Evolutionary conservation across 2,113 vertebrate species (phyloP).

Genomic region (Potamarius usumacintae): DNA sequence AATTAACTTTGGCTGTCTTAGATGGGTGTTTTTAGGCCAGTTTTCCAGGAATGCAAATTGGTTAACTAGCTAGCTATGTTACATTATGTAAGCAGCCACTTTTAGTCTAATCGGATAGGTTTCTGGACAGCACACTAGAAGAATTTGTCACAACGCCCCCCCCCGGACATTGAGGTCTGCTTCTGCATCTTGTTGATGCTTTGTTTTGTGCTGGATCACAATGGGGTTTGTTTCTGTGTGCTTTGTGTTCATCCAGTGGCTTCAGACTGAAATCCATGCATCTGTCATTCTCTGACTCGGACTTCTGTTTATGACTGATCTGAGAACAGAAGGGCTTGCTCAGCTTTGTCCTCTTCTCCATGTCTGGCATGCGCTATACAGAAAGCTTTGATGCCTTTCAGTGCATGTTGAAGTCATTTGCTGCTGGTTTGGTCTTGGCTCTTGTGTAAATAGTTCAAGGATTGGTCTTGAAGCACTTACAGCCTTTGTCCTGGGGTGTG

Average conservation of each 20-base stretch:
- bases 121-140: not conserved
- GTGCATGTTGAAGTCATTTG: constrained; percentile 29
- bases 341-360: not conserved
- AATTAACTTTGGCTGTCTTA: too few species aligned
- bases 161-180: not conserved
- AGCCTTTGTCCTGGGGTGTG: not conserved
- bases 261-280: not conserved
- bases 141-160: not conserved
- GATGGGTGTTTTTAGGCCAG: too few species aligned
- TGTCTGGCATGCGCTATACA: not conserved
- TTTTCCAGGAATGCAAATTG: too few species aligned
- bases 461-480: not conserved
- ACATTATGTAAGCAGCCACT: not conserved
- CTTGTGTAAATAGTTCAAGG: not conserved
- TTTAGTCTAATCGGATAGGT: not conserved
- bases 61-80: not conserved
- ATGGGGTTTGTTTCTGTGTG: not conserved
- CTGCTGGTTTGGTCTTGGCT: not conserved
- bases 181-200: not conserved
- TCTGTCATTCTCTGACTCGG: not conserved
- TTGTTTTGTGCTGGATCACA: not conserved
- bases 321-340: constrained; percentile 1
- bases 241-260: not conserved
- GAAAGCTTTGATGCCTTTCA: not conserved
- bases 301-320: constrained; percentile 1